Percentiles rank a stretch among this genome's conserved stretches.
These are phyloP conservation scores for Cherax destructor DNA, from an alignment of 1,140 invertebrate species.

Conservation along the genomic window DNA sequence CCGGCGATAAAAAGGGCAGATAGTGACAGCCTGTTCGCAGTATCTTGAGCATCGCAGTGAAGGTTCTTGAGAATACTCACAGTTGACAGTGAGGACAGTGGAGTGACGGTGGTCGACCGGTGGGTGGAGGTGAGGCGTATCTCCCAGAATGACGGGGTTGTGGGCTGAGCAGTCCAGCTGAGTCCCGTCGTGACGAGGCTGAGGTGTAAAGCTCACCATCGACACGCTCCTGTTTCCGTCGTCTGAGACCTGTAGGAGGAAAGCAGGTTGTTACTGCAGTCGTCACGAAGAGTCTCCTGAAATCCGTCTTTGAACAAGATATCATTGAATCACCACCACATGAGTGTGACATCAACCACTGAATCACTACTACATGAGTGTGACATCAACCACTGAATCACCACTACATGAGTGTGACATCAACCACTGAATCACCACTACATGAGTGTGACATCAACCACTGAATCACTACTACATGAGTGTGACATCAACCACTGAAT, in stretches of 20 bases:
- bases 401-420: no score
- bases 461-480: no score
- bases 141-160: slow-evolving; percentile 15
- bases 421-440: no score
- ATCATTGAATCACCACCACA: no score
- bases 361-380: no score
- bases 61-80: slow-evolving; percentile 22
- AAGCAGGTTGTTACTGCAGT: not conserved
- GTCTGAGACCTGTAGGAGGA: slow-evolving; percentile 23
- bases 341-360: no score
- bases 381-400: no score
- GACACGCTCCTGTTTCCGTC: slow-evolving; percentile 53
- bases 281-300: no score
- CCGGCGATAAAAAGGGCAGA: not conserved
- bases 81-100: slow-evolving; percentile 29
- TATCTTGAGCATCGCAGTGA: not conserved
- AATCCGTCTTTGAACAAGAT: no score
- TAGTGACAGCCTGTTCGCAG: not conserved
- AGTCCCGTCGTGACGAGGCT: slow-evolving; percentile 14
- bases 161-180: slow-evolving; percentile 30
- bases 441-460: no score
- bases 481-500: no score
- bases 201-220: slow-evolving; percentile 37
- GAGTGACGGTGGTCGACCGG: slow-evolving; percentile 3
- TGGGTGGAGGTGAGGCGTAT: slow-evolving; percentile 2